phyloP scores from a whole-genome alignment of 2,797 vertebrate genomes.

The Chaetophractus vellerosus region DNA sequence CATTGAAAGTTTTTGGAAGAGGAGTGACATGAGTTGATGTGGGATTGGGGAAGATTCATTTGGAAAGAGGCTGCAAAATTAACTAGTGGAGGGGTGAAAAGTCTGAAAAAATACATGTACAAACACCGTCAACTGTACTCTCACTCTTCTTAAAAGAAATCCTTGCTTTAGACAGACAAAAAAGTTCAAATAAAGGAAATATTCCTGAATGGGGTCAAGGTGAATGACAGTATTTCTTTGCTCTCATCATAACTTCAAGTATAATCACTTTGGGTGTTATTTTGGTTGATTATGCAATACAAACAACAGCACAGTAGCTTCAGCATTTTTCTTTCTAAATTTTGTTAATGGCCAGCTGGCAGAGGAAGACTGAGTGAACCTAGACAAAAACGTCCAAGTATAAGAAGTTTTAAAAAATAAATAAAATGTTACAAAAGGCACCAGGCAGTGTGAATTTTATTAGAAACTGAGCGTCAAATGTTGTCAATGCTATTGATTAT shows the following conservation, averaged over 20 bases:
- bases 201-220: constrained; percentile 12
- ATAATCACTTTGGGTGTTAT: background rate
- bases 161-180: background rate
- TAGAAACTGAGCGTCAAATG: constrained; percentile 34
- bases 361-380: constrained; percentile 18
- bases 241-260: background rate
- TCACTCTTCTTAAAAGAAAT: background rate
- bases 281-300: constrained; percentile 44
- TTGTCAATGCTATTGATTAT: background rate
- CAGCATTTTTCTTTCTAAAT: constrained; percentile 49
- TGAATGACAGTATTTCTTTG: background rate
- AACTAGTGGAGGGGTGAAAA: background rate
- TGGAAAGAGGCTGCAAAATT: background rate
- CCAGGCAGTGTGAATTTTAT: background rate
- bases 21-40: too few relatives aligned
- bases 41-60: background rate
- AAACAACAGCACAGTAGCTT: constrained; percentile 46
- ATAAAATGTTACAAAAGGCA: constrained; percentile 61
- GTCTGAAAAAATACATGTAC: background rate
- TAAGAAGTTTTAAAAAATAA: constrained; percentile 74
- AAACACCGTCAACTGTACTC: background rate
- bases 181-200: background rate
- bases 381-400: constrained; percentile 44
- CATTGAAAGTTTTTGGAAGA: background rate
- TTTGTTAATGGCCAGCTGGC: constrained; percentile 56